Evolutionary conservation across 2,797 vertebrate genomes (phyloP).

Genomic region (Myoxocephalus aenaeus): DNA sequence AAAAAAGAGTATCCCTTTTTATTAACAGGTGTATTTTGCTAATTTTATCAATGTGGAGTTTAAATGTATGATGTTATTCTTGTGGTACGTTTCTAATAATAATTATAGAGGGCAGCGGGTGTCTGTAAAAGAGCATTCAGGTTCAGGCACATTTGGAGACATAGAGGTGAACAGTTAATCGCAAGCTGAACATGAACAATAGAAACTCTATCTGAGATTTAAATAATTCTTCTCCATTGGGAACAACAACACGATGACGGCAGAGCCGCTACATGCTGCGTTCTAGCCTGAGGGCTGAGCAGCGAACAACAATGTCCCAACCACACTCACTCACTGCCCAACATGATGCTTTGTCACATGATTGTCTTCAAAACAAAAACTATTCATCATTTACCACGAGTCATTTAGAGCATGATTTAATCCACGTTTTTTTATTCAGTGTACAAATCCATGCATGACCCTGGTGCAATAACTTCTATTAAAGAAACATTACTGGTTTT

Average conservation of each 20-base stretch:
- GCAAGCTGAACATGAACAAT: neutral
- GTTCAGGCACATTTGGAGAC: too few relatives aligned
- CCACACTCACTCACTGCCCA: slow-evolving; percentile 57
- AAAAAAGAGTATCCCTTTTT: neutral
- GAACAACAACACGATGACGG: slow-evolving; percentile 29
- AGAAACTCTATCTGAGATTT: slow-evolving; percentile 1
- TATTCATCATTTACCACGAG: neutral
- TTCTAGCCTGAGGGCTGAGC: slow-evolving; percentile 54
- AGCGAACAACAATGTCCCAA: slow-evolving; percentile 53
- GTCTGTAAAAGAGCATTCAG: too few relatives aligned
- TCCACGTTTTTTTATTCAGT: neutral
- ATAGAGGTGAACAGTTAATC: neutral
- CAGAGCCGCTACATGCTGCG: slow-evolving; percentile 34
- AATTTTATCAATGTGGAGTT: neutral
- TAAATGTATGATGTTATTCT: neutral
- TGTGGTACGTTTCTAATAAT: neutral
- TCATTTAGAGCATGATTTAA: neutral
- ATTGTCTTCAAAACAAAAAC: slow-evolving; percentile 11
- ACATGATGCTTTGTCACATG: slow-evolving; percentile 47
- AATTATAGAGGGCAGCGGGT: neutral
- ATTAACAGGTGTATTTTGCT: neutral
- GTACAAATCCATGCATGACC: neutral
- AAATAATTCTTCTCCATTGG: slow-evolving; percentile 14
- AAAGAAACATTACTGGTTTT: neutral
- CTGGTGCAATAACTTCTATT: neutral